Evolutionary conservation across 2,888 invertebrate species (phyloP).

Genomic region (Pemphredon lugubris): DNA sequence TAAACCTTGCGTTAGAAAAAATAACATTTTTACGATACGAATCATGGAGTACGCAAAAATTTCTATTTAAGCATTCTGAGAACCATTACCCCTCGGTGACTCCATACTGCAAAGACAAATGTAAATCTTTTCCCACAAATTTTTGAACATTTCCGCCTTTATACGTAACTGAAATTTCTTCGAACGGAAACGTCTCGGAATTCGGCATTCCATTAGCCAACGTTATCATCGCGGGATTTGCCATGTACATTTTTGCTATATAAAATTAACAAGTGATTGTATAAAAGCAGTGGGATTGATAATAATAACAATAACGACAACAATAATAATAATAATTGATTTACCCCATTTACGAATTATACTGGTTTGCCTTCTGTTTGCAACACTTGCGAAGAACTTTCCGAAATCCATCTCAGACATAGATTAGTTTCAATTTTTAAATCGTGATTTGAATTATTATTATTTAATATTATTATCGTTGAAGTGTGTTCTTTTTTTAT

Average conservation of each 20-base stretch:
- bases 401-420: conserved; percentile 80
- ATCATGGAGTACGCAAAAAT: background rate
- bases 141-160: conserved; percentile 82
- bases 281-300: background rate
- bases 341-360: conserved; percentile 82
- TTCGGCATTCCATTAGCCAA: conserved; percentile 89
- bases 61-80: background rate
- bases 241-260: conserved; percentile 80
- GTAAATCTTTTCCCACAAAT: conserved; percentile 84
- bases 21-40: background rate
- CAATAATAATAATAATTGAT: background rate
- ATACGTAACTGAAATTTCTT: conserved; percentile 83
- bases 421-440: no score
- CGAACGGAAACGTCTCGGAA: conserved; percentile 86
- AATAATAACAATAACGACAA: background rate
- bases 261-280: background rate
- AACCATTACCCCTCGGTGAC: conserved; percentile 86
- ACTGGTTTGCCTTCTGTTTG: conserved; percentile 80
- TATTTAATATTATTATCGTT: no score
- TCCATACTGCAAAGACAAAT: conserved; percentile 87
- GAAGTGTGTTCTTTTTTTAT: no score
- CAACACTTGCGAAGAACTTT: conserved; percentile 80
- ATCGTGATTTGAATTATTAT: no score
- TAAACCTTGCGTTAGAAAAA: conserved; percentile 80
- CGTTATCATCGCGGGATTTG: conserved; percentile 82